These are phyloP conservation scores for Tetragnatha versicolor DNA, from an alignment of 1,140 invertebrate species.

Conservation along the genomic window DNA sequence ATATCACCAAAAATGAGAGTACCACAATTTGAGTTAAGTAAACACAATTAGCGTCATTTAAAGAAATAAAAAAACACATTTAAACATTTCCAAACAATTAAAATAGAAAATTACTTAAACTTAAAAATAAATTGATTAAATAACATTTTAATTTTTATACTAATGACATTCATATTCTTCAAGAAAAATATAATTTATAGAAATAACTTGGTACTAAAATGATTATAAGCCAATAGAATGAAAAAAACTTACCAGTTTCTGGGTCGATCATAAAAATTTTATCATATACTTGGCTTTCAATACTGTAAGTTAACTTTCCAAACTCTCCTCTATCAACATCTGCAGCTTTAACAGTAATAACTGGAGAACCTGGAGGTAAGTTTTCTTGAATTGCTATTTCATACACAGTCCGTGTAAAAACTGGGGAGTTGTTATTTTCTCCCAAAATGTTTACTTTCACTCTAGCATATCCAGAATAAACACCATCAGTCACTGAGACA, in stretches of 20 bases:
- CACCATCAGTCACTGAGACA: conserved; percentile 91
- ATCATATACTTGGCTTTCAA: conserved; percentile 79
- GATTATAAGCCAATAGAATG: not conserved
- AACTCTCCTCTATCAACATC: conserved; percentile 81
- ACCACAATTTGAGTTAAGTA: no score
- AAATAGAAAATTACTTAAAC: not conserved
- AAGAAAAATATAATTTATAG: not conserved
- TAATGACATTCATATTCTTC: no score
- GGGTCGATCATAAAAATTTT: conserved; percentile 82
- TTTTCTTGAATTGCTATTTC: conserved; percentile 69
- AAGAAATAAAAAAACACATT: not conserved
- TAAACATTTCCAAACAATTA: not conserved
- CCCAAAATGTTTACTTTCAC: conserved; percentile 74
- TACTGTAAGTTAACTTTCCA: conserved; percentile 79
- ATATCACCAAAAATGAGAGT: no score
- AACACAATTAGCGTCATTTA: not conserved
- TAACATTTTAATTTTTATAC: no score
- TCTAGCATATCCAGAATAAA: conserved; percentile 81
- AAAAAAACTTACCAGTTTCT: conserved; percentile 62
- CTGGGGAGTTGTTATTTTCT: conserved; percentile 80
- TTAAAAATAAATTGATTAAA: not conserved
- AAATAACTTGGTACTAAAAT: not conserved
- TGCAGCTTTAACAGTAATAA: conserved; percentile 70
- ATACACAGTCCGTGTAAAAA: conserved; percentile 77
- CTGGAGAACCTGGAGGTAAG: conserved; percentile 62